Conservation (phyloP, 2,797 vertebrate species). For the Platalea minor region DNA sequence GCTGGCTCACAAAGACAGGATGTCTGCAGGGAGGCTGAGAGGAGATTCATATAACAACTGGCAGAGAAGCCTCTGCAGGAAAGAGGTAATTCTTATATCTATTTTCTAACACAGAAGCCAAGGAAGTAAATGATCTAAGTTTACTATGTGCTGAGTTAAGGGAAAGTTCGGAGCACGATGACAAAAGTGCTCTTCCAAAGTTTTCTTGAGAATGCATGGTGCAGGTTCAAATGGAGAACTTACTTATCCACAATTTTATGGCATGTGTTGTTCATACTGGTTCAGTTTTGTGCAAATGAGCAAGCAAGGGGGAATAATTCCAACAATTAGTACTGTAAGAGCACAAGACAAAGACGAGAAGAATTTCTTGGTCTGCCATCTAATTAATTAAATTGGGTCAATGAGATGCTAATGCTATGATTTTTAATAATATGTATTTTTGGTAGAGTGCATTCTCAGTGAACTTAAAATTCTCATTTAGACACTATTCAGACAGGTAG, state of each 20-base stretch:
- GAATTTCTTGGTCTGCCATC: background rate
- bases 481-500: background rate
- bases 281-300: background rate
- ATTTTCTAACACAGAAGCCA: slow-evolving; percentile 1
- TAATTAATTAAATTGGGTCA: background rate
- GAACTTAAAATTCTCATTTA: background rate
- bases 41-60: background rate
- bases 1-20: slow-evolving; percentile 24
- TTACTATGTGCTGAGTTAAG: background rate
- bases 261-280: background rate
- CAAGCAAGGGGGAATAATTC: background rate
- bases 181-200: background rate
- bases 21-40: background rate
- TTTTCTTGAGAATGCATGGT: background rate
- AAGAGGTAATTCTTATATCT: background rate
- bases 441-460: background rate
- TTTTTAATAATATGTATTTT: background rate
- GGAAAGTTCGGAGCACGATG: background rate
- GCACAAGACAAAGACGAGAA: background rate
- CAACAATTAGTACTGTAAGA: background rate
- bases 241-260: background rate
- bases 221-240: background rate
- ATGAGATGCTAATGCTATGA: background rate
- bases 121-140: background rate
- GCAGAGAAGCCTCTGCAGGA: slow-evolving; percentile 13